phyloP scores from a whole-genome alignment of 2,797 vertebrate genomes.

The Brachyrhaphis roseni region DNA sequence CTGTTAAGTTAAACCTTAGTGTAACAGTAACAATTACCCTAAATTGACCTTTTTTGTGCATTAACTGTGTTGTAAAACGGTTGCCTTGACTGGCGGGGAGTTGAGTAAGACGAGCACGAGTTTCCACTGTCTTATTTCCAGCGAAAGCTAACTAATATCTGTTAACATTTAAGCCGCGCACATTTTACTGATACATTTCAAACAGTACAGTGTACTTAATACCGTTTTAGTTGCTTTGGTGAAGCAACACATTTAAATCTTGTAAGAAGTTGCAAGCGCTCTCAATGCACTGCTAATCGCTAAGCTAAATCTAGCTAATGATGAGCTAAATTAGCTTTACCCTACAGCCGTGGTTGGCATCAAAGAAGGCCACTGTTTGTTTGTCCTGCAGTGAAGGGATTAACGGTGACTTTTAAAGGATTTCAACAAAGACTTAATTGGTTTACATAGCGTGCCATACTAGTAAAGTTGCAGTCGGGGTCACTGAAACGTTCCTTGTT shows the following conservation, averaged over 20 bases:
- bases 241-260: background rate
- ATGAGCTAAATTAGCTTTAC: slow-evolving; percentile 49
- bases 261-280: background rate
- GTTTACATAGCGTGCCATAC: background rate
- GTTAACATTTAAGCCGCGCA: background rate
- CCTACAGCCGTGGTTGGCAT: slow-evolving; percentile 38
- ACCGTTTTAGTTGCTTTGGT: rapidly evolving
- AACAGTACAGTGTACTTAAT: rapidly evolving
- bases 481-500: background rate
- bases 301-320: slow-evolving; percentile 27
- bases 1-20: rapidly evolving
- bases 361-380: slow-evolving; percentile 50
- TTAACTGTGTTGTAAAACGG: background rate
- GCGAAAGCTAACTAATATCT: slow-evolving; percentile 27
- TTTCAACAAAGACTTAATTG: background rate
- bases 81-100: background rate
- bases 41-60: rapidly evolving
- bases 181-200: background rate
- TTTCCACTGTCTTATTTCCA: background rate
- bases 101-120: slow-evolving; percentile 15
- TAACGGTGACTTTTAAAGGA: background rate
- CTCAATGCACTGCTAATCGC: background rate
- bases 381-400: background rate
- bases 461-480: background rate
- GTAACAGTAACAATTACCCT: rapidly evolving